Conservation (phyloP, 2,113 vertebrate species). For the Gadus macrocephalus region DNA sequence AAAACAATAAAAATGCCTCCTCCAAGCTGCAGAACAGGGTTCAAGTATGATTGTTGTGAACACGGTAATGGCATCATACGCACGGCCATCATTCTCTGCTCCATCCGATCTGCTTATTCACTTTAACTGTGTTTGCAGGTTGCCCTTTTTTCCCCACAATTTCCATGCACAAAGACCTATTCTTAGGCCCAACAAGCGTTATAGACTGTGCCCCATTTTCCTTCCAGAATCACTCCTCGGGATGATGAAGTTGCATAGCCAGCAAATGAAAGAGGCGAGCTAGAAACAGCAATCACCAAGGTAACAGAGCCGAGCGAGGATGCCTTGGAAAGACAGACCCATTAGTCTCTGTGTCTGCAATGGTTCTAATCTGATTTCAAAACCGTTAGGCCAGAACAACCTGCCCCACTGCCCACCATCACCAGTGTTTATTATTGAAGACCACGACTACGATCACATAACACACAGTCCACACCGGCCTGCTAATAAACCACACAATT, state of each 20-base stretch:
- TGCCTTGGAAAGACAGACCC: conserved; percentile 62
- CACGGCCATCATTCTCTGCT: no score
- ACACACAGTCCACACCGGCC: not conserved
- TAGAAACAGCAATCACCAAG: conserved; percentile 70
- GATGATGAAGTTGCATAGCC: conserved; percentile 67
- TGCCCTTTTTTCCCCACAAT: conserved; percentile 43
- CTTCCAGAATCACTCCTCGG: conserved; percentile 58
- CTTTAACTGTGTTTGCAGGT: conserved; percentile 49
- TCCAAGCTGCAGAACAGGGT: no score
- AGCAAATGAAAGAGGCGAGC: conserved; percentile 56
- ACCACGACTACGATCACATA: conserved; percentile 26
- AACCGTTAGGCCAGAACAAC: conserved; percentile 64
- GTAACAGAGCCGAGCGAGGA: conserved; percentile 71
- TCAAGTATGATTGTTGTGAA: no score
- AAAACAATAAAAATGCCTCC: no score
- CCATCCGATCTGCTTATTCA: conserved; percentile 34
- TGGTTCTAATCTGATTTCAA: conserved; percentile 67
- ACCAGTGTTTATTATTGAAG: conserved; percentile 32
- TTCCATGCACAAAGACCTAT: conserved; percentile 63
- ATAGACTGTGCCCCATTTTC: conserved; percentile 59
- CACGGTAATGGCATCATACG: no score
- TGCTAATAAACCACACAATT: conserved; percentile 4
- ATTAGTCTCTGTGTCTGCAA: conserved; percentile 56
- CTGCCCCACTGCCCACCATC: conserved; percentile 43
- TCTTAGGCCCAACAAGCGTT: conserved; percentile 45